These are phyloP conservation scores for Scrobipalpa costella DNA, from an alignment of 2,888 invertebrate species.

Conservation along the genomic window DNA sequence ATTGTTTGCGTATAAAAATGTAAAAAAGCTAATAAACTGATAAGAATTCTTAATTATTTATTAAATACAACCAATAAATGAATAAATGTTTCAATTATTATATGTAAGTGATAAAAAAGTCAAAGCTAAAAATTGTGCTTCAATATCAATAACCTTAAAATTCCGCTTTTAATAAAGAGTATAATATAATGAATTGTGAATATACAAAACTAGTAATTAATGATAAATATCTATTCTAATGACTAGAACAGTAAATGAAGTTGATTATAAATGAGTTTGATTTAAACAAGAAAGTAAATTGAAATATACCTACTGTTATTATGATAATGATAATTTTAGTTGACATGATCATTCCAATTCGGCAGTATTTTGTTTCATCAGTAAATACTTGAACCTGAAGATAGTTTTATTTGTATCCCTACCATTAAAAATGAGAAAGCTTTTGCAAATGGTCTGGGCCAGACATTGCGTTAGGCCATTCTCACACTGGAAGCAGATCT, in stretches of 20 bases:
- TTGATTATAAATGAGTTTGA: background rate
- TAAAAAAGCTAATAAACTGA: background rate
- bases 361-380: slow-evolving; percentile 45
- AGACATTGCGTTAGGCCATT: too few relatives aligned
- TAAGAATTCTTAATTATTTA: background rate
- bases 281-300: background rate
- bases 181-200: background rate
- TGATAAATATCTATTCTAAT: background rate
- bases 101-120: background rate
- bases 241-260: background rate
- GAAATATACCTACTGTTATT: too few relatives aligned
- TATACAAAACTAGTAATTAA: slow-evolving; percentile 1
- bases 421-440: background rate
- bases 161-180: background rate
- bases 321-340: background rate
- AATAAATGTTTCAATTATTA: background rate
- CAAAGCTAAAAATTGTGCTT: background rate
- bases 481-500: too few relatives aligned
- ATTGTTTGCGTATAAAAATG: slow-evolving; percentile 31
- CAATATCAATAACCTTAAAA: background rate
- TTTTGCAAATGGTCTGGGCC: too few relatives aligned
- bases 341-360: slow-evolving; percentile 46
- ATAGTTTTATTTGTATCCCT: background rate
- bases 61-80: background rate
- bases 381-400: background rate